Conservation (phyloP, 2,888 invertebrate species). For the Campoplex capitator region DNA sequence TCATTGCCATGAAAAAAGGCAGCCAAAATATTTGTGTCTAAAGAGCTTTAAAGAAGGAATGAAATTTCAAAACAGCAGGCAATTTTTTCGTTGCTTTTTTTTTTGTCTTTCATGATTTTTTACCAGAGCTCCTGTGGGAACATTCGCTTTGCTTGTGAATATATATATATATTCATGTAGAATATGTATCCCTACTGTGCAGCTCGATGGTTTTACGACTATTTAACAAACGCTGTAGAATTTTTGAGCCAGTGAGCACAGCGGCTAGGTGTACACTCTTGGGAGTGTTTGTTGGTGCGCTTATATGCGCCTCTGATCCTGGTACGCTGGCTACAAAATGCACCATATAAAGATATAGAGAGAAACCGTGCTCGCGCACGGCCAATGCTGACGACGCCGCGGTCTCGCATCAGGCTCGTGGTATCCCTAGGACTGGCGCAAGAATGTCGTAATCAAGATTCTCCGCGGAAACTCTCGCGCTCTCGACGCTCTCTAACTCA, state of each 20-base stretch:
- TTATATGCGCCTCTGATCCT: constrained; percentile 10
- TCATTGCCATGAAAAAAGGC: neutral
- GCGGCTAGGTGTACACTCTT: constrained; percentile 7
- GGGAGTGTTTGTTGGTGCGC: constrained; percentile 13
- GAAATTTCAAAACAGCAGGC: neutral
- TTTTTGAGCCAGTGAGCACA: constrained; percentile 48
- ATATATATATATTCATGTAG: constrained; percentile 1
- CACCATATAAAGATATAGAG: neutral
- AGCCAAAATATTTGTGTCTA: neutral
- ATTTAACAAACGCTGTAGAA: constrained; percentile 64
- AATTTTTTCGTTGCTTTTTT: neutral
- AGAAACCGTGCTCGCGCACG: constrained; percentile 13
- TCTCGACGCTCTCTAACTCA: constrained; percentile 49
- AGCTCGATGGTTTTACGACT: constrained; percentile 64
- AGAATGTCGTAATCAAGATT: constrained; percentile 73
- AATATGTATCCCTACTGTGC: constrained; percentile 27
- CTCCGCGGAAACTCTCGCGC: constrained; percentile 69
- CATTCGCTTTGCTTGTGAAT: constrained; percentile 20
- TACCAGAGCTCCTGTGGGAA: neutral
- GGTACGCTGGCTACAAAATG: constrained; percentile 2
- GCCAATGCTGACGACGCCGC: constrained; percentile 45
- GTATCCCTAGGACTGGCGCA: constrained; percentile 67
- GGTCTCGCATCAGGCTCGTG: constrained; percentile 57
- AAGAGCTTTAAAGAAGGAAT: neutral
- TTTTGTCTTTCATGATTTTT: neutral